Evolutionary conservation across 2,797 vertebrate genomes (phyloP), one percentile per base, ranked within the genome.

Genomic region (Lagorchestes hirsutus): DNA sequence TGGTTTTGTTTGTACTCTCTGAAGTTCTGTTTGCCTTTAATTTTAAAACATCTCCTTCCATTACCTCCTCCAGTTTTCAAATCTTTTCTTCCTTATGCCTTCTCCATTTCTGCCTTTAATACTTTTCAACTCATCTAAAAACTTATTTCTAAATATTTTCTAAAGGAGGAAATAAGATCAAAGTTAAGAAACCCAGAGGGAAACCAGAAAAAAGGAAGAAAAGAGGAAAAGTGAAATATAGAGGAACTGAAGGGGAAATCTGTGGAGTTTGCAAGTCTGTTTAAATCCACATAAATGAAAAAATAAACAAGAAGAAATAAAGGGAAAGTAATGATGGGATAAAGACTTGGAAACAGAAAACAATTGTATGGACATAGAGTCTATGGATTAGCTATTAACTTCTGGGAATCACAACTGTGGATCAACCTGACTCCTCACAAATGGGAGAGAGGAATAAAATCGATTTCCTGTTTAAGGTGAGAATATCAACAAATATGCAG

Each of bases 11-110:
- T 98, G 90, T 94, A 12, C 54, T 96, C 54, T 92, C n/a, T 82
- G 54, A 94, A 55, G 34, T 31, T 92, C 91, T 97, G 93, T 98
- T 97, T 97, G 92, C 40, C 54, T 95, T 97, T 96, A 94, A 97
- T 97, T 97, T 97, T 94, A 96, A 96, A 96, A 93, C 58, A 54
- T 92, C 90, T 96, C 92, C 95, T 94, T 90, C 92, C 94, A 93
- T 96, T 93, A 95, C 91, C 40, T 54, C 93, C 40, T 95, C 14
- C 90, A 54, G 28, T 57, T 94, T 92, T 93, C 14, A 9, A 93
- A 67, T 46, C 11, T 55, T 94, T 93, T 56, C 93, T 93, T 95
- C n/a, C 54, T 28, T 91, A 82, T 93, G 9, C 10, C 31, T 93
- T 4, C 90, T 95, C 93, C 28, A 94, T 92, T 96, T 93, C 90